Base-by-base conservation (phyloP, 2,797 vertebrate genomes). In the Sebastolobus altivelis region DNA sequence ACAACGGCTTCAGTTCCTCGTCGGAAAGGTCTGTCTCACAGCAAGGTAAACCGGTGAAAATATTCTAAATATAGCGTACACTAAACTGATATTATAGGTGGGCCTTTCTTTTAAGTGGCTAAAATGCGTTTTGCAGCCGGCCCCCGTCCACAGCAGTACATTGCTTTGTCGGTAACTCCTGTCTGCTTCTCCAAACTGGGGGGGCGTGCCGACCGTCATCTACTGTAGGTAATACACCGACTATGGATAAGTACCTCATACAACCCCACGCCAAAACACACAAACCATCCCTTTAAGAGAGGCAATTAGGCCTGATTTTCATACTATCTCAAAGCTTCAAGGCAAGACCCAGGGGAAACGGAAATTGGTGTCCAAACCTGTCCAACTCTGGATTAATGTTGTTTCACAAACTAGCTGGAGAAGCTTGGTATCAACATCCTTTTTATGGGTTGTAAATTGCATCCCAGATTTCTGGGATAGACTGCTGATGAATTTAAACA, bases 221-320 rank as follows among this genome's bases (percentile, higher is more conserved):
- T 52, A 52, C 18, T 20, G 46, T 4, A 52, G 20, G 46, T 0
- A 52, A 52, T 52, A 52, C 4, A 52, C 8, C 46, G 8, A 52
- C 46, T 52, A 52, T n/a, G 46, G 18, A 52, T 52, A 52, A 52
- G 20, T 52, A 52, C 46, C 18, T 20, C 46, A 52, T 52, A 52
- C 3, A 20, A 52, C 46, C 46, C 46, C 4, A 52, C 18, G 20
- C 20, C 46, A 54, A 22, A 1, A 54, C n/a, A 22, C 52, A 9
- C 52, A 54, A 54, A 54, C 52, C 22, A 22, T 54, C 52, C 46
- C 46, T 52, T 52, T 54, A 54, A 54, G 38, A 83, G 40, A 75
- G 59, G 80, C 75, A 91, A 82, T 91, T 87, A 89, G 81, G 65
- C 18, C 52, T 25, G 25, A 72, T 77, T 85, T 72, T 79, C 43